Evolutionary conservation across 2,797 vertebrate species (phyloP), one percentile per base, ranked within the genome.

Genomic region (Poliocrania exsul): DNA sequence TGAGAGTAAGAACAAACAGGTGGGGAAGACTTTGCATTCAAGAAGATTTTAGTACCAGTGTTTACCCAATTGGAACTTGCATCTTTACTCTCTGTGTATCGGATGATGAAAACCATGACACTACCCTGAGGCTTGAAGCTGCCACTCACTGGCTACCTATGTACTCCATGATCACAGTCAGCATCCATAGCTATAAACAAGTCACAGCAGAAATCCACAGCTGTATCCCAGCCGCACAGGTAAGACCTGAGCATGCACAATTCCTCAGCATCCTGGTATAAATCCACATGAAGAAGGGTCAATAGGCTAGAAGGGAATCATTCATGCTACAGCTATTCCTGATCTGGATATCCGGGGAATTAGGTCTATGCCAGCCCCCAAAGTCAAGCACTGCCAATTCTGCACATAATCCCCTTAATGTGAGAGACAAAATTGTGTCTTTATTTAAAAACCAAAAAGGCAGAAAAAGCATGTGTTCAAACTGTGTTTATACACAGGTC

Each of bases 401-500:
- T 46, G 37, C 33, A 82, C 25, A 19, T 35, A 75, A 83, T 69
- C 11, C 37, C 37, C 49, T 49, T 50, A 58, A 28, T 81, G 5
- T 51, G 46, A 83, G 75, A 95, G 26, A 86, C 33, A 47, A 47
- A 79, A 70, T 79, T 15, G 42, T 9, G 17, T 29, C 82, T 83
- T 83, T 74, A 70, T 42, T 92, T 80, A 62, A 81, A 93, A 91
- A 65, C 20, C 47, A 65, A 54, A 88, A 82, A 84, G 62, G 50
- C 67, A 92, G 71, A 72, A 88, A 86, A 94, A 79, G 11, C 75
- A 75, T 64, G 44, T 51, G 46, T 73, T 82, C 50, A 58, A 78
- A 86, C 40, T 79, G 58, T 80, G 56, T 81, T 94, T 74, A 87
- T 78, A 94, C 95, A 92, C 33, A 94, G 91, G 26, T 13, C 37